phyloP scores from a whole-genome alignment of 2,113 vertebrate genomes.

The Ictalurus punctatus region DNA sequence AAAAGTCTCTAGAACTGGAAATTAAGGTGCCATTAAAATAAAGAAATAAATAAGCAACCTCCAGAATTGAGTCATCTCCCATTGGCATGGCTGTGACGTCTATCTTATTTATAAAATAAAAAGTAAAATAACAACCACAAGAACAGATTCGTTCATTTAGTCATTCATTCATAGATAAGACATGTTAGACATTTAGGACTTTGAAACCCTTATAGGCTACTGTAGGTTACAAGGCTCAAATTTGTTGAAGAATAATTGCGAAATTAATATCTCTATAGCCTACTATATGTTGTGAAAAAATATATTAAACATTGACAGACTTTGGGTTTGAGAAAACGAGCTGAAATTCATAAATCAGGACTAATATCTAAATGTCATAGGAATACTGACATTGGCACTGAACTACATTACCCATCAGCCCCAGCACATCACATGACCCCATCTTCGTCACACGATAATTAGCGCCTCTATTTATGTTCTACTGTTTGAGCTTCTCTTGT shows the following conservation, averaged over 20 bases:
- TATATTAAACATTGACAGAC: not conserved
- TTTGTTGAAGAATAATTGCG: not conserved
- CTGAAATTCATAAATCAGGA: not conserved
- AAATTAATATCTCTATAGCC: not conserved
- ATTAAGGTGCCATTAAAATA: not conserved
- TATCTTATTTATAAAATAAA: not conserved
- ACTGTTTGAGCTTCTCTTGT: too few species aligned
- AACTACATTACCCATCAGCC: too few species aligned
- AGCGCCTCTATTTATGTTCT: too few species aligned
- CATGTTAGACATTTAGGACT: not conserved
- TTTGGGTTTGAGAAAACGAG: not conserved
- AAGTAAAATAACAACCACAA: not conserved
- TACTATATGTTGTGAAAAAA: not conserved
- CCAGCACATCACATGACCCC: too few species aligned
- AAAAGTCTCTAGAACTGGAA: not conserved
- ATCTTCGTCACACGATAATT: too few species aligned
- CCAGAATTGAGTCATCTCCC: not conserved
- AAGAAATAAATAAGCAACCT: not conserved
- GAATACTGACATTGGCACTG: not conserved
- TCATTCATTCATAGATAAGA: not conserved
- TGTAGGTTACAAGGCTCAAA: not conserved
- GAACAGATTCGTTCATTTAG: not conserved
- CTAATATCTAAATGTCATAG: not conserved
- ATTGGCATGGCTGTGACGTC: not conserved
- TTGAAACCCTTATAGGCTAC: not conserved